phyloP scores from a whole-genome alignment of 2,113 vertebrate genomes.

The Sus scrofa region DNA sequence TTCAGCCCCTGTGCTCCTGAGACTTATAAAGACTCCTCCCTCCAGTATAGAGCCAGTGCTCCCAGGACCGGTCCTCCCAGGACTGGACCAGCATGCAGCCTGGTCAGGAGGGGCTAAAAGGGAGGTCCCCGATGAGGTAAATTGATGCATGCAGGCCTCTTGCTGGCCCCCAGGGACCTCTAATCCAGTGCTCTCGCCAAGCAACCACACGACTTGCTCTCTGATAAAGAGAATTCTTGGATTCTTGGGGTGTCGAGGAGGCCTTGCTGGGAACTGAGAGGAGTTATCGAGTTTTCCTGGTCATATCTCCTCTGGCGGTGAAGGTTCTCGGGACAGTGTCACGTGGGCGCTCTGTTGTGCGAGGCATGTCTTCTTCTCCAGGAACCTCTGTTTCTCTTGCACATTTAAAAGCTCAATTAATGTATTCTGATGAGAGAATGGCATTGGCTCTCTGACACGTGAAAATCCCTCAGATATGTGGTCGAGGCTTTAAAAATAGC shows the following conservation, averaged over 20 bases:
- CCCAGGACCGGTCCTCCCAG: rapidly evolving
- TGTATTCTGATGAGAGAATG: background rate
- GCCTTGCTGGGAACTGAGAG: background rate
- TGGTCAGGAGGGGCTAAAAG: background rate
- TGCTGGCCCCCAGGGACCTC: background rate
- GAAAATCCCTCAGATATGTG: background rate
- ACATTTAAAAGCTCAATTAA: background rate
- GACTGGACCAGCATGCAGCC: background rate
- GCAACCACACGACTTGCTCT: background rate
- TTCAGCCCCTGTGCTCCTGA: background rate
- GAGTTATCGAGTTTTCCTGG: background rate
- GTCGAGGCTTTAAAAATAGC: background rate
- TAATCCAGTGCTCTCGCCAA: background rate
- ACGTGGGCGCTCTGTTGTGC: rapidly evolving
- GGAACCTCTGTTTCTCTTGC: background rate
- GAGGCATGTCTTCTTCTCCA: rapidly evolving
- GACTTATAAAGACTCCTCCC: background rate
- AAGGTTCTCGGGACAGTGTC: rapidly evolving
- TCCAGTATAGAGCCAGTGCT: rapidly evolving
- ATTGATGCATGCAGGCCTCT: background rate
- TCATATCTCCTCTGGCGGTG: background rate
- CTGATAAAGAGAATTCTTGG: background rate
- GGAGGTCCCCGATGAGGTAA: background rate
- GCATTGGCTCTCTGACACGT: background rate
- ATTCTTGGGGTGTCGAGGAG: background rate